Percentiles rank a stretch among this genome's conserved stretches.
These are phyloP conservation scores for Lithobates sylvaticus DNA, from an alignment of 2,797 vertebrate species.

Conservation along the genomic window DNA sequence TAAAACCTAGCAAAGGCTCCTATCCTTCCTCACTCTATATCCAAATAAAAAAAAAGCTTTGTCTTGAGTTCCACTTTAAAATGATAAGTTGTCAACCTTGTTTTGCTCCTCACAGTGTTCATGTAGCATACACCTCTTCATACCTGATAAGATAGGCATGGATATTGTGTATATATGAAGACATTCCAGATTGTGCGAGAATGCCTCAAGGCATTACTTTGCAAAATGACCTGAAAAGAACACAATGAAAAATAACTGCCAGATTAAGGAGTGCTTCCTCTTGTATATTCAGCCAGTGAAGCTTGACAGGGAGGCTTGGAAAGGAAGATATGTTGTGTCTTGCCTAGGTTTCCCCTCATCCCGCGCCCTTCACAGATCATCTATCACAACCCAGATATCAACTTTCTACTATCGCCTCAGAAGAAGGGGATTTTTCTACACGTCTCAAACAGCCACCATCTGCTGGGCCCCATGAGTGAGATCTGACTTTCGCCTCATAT, in stretches of 20 bases:
- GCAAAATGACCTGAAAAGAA: not conserved
- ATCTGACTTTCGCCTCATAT: not conserved
- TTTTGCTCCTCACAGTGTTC: too few relatives aligned
- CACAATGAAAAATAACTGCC: not conserved
- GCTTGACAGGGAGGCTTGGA: not conserved
- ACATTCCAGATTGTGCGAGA: not conserved
- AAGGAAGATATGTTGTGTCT: not conserved
- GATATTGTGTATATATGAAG: not conserved
- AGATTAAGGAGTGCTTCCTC: not conserved
- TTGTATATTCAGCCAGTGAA: not conserved
- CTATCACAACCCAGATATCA: constrained; percentile 15
- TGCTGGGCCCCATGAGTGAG: constrained; percentile 8
- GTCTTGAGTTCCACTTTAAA: too few relatives aligned
- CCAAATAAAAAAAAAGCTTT: too few relatives aligned
- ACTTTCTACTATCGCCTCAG: constrained; percentile 8
- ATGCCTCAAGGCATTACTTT: not conserved
- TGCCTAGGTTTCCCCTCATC: not conserved
- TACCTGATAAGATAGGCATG: not conserved
- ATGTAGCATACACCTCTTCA: too few relatives aligned
- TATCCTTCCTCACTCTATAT: too few relatives aligned
- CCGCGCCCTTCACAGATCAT: not conserved
- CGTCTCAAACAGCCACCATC: not conserved
- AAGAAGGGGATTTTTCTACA: not conserved
- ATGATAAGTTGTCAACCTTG: too few relatives aligned
- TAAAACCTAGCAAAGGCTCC: too few relatives aligned